Conservation (phyloP, 2,113 vertebrate genomes). For the Globicephala melas region DNA sequence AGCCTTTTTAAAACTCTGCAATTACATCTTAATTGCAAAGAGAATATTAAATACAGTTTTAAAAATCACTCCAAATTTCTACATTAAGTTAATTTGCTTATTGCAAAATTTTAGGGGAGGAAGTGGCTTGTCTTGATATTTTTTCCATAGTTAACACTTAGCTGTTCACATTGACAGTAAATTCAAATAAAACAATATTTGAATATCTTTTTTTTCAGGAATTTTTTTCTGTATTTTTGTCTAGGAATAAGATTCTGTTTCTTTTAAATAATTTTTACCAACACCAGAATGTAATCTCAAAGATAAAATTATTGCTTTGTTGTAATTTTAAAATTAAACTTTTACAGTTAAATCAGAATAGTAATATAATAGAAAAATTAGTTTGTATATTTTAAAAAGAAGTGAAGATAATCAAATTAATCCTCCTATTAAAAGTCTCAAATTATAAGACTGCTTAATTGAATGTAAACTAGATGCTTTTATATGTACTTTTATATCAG, state of each 20-base stretch:
- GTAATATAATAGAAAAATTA: neutral
- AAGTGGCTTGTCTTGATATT: conserved; percentile 4
- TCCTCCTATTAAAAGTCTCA: neutral
- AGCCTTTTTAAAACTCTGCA: neutral
- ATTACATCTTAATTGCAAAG: conserved; percentile 2
- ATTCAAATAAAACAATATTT: conserved; percentile 38
- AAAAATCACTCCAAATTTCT: neutral
- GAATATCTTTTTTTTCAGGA: neutral
- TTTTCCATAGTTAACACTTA: conserved; percentile 18
- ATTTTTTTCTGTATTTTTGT: conserved; percentile 1
- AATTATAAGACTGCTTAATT: neutral
- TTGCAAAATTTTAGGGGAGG: neutral
- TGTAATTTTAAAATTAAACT: conserved; percentile 22
- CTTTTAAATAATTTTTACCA: conserved; percentile 30
- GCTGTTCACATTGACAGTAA: neutral
- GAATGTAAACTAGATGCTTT: neutral
- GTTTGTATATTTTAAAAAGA: conserved; percentile 14
- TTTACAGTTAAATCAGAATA: neutral
- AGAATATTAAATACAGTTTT: neutral
- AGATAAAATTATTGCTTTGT: conserved; percentile 4
- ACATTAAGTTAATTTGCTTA: conserved; percentile 1
- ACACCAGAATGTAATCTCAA: neutral
- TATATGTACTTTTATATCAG: neutral
- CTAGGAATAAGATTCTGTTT: conserved; percentile 11
- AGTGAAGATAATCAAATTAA: neutral